phyloP scores from a whole-genome alignment of 2,888 invertebrate species.

The Neelides folsomi region DNA sequence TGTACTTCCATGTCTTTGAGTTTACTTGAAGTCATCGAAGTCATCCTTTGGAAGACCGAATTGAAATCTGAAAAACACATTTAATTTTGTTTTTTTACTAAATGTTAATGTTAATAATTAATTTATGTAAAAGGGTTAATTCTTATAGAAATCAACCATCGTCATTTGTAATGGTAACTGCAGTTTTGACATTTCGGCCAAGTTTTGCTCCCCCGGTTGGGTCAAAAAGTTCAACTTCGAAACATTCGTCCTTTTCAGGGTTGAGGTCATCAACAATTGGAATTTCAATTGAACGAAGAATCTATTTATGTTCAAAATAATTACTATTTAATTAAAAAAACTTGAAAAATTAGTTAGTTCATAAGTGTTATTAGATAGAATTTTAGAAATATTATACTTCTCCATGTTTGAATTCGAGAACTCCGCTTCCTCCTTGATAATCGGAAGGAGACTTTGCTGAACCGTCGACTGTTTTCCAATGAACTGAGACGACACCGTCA shows the following conservation, averaged over 20 bases:
- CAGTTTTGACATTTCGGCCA: conserved; percentile 40
- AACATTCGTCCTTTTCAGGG: conserved; percentile 48
- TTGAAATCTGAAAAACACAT: conserved; percentile 41
- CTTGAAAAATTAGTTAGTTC: too few relatives aligned
- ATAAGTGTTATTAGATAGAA: too few relatives aligned
- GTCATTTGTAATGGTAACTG: conserved; percentile 45
- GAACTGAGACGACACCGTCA: conserved; percentile 43
- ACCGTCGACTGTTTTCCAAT: conserved; percentile 46
- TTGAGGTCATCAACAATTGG: conserved; percentile 46
- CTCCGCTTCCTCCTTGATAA: conserved; percentile 43
- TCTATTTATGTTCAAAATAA: conserved; percentile 33
- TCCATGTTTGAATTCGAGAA: conserved; percentile 40
- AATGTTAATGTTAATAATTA: too few relatives aligned
- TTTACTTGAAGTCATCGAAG: conserved; percentile 44
- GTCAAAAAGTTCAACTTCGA: conserved; percentile 43
- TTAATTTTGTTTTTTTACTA: neutral
- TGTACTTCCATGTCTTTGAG: conserved; percentile 43
- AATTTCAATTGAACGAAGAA: conserved; percentile 43
- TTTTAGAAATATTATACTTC: conserved; percentile 35
- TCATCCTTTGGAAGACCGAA: conserved; percentile 43
- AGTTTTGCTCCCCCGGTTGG: conserved; percentile 41
- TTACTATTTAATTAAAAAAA: too few relatives aligned
- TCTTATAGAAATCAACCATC: conserved; percentile 37
- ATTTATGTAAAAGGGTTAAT: neutral
- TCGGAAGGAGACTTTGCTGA: conserved; percentile 45